Base-by-base conservation (phyloP, 2,113 vertebrate genomes). In the Bombycilla garrulus region DNA sequence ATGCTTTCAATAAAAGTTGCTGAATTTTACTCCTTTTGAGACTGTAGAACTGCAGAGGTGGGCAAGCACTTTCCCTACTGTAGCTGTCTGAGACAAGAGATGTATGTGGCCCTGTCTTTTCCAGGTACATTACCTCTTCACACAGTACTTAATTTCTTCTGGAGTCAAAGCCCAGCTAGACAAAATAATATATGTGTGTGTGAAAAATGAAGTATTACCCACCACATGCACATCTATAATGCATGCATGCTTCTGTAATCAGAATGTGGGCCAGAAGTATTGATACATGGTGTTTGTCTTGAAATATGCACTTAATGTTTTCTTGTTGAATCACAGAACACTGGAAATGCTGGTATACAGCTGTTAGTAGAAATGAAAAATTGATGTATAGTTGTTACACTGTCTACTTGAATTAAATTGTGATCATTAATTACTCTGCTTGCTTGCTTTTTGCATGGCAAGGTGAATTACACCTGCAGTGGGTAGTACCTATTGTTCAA, bases 341-440 rank as follows among this genome's bases (percentile, higher is more conserved):
- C 47, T 76, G 62, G 56, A 83, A 92, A 60, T 66, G 18, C 22
- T 62, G 12, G 25, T 71, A 15, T 24, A 35, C 35, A 53, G 24
- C 20, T 92, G 91, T 87, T 35, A 85, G 40, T 29, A 79, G 76
- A 95, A 90, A 84, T 35, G 24, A 66, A 89, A 92, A 86, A 74
- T 40, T 53, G 82, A 89, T 56, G 23, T 61, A 65, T 79, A 58
- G 80, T 79, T 88, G 88, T 56, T 80, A 71, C 67, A 40, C 24
- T 15, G 6, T 33, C n/a, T 76, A n/a, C 60, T 56, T 80, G 54
- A 21, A 33, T 95, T 95, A 88, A 95, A 77, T 88, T 26, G 12
- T 90, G 87, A 90, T 81, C 76, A 70, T 88, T 90, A 91, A 89
- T 81, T 96, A 89, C 73, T 96, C 92, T 67, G 71, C 81, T 96